Conservation (phyloP, 2,113 vertebrate genomes). For the Saiga tatarica region DNA sequence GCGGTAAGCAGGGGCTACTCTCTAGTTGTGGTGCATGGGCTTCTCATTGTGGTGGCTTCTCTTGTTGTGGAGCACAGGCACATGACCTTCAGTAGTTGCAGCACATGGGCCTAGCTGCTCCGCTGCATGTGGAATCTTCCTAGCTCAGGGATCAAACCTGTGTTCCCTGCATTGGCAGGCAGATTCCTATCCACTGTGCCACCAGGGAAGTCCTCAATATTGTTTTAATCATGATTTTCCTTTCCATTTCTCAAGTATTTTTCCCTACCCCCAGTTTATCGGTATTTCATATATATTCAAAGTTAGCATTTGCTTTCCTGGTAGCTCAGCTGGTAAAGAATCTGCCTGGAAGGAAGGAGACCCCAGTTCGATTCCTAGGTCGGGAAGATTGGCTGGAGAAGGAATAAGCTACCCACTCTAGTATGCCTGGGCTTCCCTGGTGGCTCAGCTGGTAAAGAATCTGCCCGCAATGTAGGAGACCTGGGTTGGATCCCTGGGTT, state of each 20-base stretch:
- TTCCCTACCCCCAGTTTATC: not conserved
- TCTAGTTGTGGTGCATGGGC: not conserved
- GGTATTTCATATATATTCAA: not conserved
- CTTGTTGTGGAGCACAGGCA: not conserved
- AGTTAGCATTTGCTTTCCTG: not conserved
- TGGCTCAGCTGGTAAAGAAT: not conserved
- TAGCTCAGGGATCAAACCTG: not conserved
- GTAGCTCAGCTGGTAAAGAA: not conserved
- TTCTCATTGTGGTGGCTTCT: not conserved
- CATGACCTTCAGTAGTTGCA: not conserved
- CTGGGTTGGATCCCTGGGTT: not conserved
- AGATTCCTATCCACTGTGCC: not conserved
- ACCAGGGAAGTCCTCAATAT: not conserved
- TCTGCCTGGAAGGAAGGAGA: not conserved
- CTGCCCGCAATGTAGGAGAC: fast-evolving
- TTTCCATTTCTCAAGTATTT: conserved; percentile 38
- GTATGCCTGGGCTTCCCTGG: not conserved
- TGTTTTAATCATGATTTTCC: not conserved
- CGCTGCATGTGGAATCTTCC: not conserved
- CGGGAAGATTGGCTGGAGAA: not conserved
- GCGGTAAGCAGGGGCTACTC: not conserved
- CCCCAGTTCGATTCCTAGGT: not conserved
- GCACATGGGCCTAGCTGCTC: not conserved
- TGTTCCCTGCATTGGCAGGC: not conserved
- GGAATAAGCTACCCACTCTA: not conserved